These are phyloP conservation scores for Bombyx huttoni DNA, from an alignment of 2,888 invertebrate species.

Conservation along the genomic window DNA sequence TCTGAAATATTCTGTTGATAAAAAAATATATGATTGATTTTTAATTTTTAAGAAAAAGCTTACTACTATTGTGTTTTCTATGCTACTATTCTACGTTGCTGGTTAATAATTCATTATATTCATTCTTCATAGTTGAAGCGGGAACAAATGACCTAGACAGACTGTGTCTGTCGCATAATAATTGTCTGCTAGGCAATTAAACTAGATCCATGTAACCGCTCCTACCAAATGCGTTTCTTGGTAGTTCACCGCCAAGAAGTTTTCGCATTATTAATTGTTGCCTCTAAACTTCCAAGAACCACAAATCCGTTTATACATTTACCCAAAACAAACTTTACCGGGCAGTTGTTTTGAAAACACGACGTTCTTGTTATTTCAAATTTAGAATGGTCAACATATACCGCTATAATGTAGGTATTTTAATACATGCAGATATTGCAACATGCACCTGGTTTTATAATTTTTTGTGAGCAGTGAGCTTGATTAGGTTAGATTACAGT, in stretches of 20 bases:
- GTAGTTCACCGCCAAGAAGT: conserved; percentile 4
- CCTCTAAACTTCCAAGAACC: neutral
- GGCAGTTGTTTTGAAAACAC: neutral
- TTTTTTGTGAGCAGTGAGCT: too few relatives aligned
- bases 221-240: conserved; percentile 12
- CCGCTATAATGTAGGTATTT: neutral
- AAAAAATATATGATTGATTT: too few relatives aligned
- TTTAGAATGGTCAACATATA: neutral
- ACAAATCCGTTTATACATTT: neutral
- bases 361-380: neutral
- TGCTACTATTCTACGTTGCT: neutral
- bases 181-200: conserved; percentile 56
- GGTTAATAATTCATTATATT: conserved; percentile 15
- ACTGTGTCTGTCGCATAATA: conserved; percentile 55
- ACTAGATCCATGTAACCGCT: conserved; percentile 35
- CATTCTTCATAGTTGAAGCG: conserved; percentile 28
- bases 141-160: conserved; percentile 54
- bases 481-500: too few relatives aligned
- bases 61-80: neutral
- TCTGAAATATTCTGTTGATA: too few relatives aligned
- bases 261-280: neutral
- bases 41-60: neutral
- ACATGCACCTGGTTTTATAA: neutral
- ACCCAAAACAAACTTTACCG: neutral
- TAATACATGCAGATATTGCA: neutral